Conservation (phyloP, 1,140 invertebrate genomes). For the Anastatus disparis region DNA sequence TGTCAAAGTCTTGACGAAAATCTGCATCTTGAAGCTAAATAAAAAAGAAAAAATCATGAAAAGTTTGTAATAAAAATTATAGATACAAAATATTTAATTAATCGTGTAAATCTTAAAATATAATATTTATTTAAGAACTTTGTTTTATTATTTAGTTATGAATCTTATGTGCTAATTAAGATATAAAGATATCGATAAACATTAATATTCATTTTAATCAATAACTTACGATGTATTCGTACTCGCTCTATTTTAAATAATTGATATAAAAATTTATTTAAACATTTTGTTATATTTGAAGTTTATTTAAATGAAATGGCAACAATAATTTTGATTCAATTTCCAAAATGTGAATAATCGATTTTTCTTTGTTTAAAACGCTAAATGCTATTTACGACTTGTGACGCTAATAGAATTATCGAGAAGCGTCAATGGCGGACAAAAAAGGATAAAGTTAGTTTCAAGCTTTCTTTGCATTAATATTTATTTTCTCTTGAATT, state of each 20-base stretch:
- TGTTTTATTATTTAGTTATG: too few relatives aligned
- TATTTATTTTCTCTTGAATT: too few relatives aligned
- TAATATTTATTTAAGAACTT: not conserved
- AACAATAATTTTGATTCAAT: slow-evolving; percentile 31
- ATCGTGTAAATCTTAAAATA: too few relatives aligned
- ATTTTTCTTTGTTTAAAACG: slow-evolving; percentile 10
- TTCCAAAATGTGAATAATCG: slow-evolving; percentile 21
- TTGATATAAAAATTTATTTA: too few relatives aligned
- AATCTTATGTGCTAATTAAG: too few relatives aligned
- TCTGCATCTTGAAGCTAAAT: slow-evolving; percentile 72
- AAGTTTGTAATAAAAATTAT: too few relatives aligned
- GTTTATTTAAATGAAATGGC: slow-evolving; percentile 16
- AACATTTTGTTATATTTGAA: slow-evolving; percentile 19
- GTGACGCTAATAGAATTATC: not conserved
- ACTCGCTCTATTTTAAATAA: too few relatives aligned
- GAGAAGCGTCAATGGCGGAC: slow-evolving; percentile 9
- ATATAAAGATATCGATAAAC: not conserved
- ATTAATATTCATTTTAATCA: not conserved
- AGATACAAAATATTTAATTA: too few relatives aligned
- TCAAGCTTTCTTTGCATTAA: too few relatives aligned
- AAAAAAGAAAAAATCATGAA: not conserved
- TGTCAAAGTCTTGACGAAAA: slow-evolving; percentile 78
- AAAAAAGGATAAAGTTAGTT: too few relatives aligned
- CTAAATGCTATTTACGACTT: slow-evolving; percentile 9
- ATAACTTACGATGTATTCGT: too few relatives aligned